Base-by-base conservation (phyloP, 2,797 vertebrate species). In the Hafferia zeledoni region DNA sequence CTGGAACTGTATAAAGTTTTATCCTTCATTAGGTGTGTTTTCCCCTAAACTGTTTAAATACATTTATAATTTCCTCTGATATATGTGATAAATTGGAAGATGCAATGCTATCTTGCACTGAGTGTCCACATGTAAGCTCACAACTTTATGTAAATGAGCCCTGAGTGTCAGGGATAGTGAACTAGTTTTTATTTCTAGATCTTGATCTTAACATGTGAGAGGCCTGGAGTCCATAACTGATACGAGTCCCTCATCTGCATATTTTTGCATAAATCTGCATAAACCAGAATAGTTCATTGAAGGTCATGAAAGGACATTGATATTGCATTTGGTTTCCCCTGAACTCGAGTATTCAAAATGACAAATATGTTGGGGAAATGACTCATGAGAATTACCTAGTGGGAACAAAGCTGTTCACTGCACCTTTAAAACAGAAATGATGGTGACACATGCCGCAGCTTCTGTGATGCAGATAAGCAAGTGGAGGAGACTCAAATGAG, bases 241-340 rank as follows among this genome's bases (percentile, higher is more conserved):
- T 83, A 24, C 17, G 67, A 85, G 23, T 75, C 15, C 13, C 30
- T 92, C 59, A 31, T 91, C 65, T 83, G 28, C 35, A 75, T 35
- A 65, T 94, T 77, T 83, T 52, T 82, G 30, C 28, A 41, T 41
- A 41, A 41, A 41, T 92, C 17, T 65, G 50, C 35, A 83, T 87
- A 93, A 93, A 90, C 83, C 56, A 64, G 46, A 89, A n/a, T 11
- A 83, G 13, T 59, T 95, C 14, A 63, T 43, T 81, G 43, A 71
- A 78, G 95, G 92, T 92, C 44, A 44, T 91, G 87, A 95, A 94
- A 92, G 37, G 25, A 78, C 14, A 59, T 55, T 90, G 76, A 91
- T 94, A 94, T 94, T 88, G 30, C 44, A 74, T 84, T 86, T 93
- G 27, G 18, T 81, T 95, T 88, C 55, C 76, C 57, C 76, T 53